These are phyloP conservation scores for Lasioglossum zephyrum DNA, from an alignment of 2,888 invertebrate genomes.

Conservation along the genomic window DNA sequence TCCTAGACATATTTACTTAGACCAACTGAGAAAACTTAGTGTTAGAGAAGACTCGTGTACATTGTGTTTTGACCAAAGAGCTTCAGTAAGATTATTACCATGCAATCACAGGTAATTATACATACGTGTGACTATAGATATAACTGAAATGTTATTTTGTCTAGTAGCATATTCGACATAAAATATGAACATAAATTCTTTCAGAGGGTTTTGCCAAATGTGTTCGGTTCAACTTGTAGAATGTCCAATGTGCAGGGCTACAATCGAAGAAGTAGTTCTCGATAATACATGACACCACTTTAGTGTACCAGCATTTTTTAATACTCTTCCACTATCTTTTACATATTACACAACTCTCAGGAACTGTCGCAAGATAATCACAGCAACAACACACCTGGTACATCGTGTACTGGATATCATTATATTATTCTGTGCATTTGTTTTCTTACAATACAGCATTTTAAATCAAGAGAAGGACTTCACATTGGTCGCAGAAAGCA, in stretches of 20 bases:
- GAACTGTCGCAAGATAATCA: slow-evolving; percentile 68
- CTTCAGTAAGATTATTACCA: slow-evolving; percentile 90
- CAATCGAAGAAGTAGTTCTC: slow-evolving; percentile 85
- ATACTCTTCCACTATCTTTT: slow-evolving; percentile 63
- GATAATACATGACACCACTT: slow-evolving; percentile 84
- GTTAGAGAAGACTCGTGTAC: slow-evolving; percentile 94
- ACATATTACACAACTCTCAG: slow-evolving; percentile 63
- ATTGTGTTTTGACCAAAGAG: slow-evolving; percentile 93
- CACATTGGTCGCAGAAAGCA: slow-evolving; percentile 38
- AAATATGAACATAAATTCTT: slow-evolving; percentile 27
- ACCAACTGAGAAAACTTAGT: slow-evolving; percentile 89
- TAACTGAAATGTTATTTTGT: background rate
- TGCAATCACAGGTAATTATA: slow-evolving; percentile 91
- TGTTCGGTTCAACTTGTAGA: slow-evolving; percentile 92
- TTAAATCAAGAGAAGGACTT: slow-evolving; percentile 59
- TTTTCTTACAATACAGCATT: slow-evolving; percentile 73
- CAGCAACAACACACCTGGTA: slow-evolving; percentile 47
- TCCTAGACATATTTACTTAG: slow-evolving; percentile 92
- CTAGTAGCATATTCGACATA: background rate
- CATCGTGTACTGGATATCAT: slow-evolving; percentile 36
- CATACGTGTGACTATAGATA: background rate
- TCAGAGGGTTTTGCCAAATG: slow-evolving; percentile 92
- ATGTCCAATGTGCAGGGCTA: slow-evolving; percentile 94
- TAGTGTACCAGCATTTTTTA: slow-evolving; percentile 60
- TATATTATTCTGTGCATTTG: slow-evolving; percentile 61